These are phyloP conservation scores for Procambarus clarkii DNA, from an alignment of 1,140 invertebrate species.

Conservation along the genomic window DNA sequence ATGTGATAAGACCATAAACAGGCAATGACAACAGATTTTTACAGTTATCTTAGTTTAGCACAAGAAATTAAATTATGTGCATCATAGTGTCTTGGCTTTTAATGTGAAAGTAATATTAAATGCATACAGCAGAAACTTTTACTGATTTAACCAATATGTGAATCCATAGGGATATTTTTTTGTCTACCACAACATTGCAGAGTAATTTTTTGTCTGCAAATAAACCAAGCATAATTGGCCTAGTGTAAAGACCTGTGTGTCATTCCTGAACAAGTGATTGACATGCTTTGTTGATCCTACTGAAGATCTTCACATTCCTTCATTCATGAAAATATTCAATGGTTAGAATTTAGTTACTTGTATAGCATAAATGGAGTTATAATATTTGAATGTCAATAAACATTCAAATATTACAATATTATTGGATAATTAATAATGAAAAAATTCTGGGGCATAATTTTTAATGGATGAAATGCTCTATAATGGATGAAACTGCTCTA, in stretches of 20 bases:
- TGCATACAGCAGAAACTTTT: too few species aligned
- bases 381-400: too few species aligned
- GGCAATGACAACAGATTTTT: conserved; percentile 2
- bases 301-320: background rate
- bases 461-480: too few species aligned
- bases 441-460: too few species aligned
- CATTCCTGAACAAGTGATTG: background rate
- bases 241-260: background rate
- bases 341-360: too few species aligned
- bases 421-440: too few species aligned
- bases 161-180: too few species aligned
- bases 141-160: too few species aligned
- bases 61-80: background rate
- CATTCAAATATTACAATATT: too few species aligned
- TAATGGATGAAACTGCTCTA: too few species aligned
- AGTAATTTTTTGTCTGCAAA: background rate
- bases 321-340: background rate
- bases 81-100: background rate
- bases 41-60: background rate
- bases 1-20: background rate
- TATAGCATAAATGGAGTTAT: too few species aligned
- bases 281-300: background rate
- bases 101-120: too few species aligned
- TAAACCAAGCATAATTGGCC: background rate
- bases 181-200: background rate